Evolutionary conservation across 2,797 vertebrate genomes (phyloP), one percentile per base, ranked within the genome.

Genomic region (Thalassophryne amazonica): DNA sequence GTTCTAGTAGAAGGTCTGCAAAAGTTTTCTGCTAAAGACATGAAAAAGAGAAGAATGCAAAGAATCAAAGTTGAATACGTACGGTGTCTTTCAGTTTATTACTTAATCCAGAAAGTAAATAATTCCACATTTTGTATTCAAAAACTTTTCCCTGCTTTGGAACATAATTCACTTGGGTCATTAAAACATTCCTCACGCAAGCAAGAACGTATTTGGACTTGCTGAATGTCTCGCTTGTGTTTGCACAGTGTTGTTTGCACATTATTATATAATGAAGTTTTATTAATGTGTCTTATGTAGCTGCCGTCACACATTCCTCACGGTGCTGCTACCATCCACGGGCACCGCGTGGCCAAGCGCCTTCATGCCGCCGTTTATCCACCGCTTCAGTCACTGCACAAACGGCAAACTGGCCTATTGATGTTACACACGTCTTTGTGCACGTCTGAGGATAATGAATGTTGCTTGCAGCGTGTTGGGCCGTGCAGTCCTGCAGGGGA

Each of bases 241-340:
- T 71, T 71, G 80, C 49, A 74, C 55, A 49, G 30, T 66, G 63
- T 35, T 73, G 48, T 86, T 80, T 60, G 57, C 39, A 56, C 57
- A 15, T 46, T 18, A 41, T 75, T 79, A 66, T 35, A 67, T 68
- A 84, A 80, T 77, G 58, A 50, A 3, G 0, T 54, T 64, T 73
- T 65, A 85, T 83, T 76, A 74, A 78, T 84, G 73, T 63, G 36
- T 28, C 11, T 86, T 80, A 66, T 17, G 4, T 81, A 83, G 86
- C 43, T 35, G 4, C 3, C 35, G 32, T 16, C 36, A 50, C 38
- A 37, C 81, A 87, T 88, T 88, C 80, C 73, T 76, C 77, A 59
- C 65, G 14, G 50, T 5, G 17, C 64, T 65, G 61, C 59, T 53
- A 79, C 58, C 61, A 45, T 35, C 65, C 53, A 16, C 45, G 68